Evolutionary conservation across 1,140 invertebrate genomes (phyloP).

Genomic region (Pseudachorutes palmiensis): DNA sequence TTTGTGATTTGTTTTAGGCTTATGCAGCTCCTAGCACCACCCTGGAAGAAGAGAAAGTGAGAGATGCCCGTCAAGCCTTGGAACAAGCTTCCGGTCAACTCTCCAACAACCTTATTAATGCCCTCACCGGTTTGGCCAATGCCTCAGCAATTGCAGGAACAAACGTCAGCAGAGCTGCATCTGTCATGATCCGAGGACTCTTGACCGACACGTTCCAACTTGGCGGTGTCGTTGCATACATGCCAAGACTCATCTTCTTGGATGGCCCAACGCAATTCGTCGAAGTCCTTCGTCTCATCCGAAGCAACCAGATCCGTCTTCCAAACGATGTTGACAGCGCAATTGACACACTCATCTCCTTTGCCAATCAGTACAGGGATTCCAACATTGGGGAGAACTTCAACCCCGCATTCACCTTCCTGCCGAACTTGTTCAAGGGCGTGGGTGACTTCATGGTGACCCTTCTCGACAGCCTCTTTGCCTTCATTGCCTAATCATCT

Average conservation of each 20-base stretch:
- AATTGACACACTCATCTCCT: constrained; percentile 37
- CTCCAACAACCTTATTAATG: constrained; percentile 32
- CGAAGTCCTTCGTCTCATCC: constrained; percentile 34
- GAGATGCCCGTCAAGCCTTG: constrained; percentile 35
- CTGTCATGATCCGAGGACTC: constrained; percentile 32
- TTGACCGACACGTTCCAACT: constrained; percentile 35
- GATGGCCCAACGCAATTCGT: constrained; percentile 38
- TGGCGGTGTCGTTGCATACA: constrained; percentile 35
- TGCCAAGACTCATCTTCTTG: constrained; percentile 37
- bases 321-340: constrained; percentile 35
- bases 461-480: constrained; percentile 34
- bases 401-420: constrained; percentile 23
- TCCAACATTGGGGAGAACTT: constrained; percentile 31
- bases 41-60: constrained; percentile 29
- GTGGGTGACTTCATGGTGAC: constrained; percentile 36
- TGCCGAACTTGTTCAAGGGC: constrained; percentile 32
- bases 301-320: constrained; percentile 37
- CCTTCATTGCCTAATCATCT: constrained; percentile 27
- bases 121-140: constrained; percentile 30
- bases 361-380: constrained; percentile 35
- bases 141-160: constrained; percentile 30
- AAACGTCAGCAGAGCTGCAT: constrained; percentile 32
- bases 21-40: background rate
- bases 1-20: background rate
- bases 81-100: constrained; percentile 24